phyloP scores from a whole-genome alignment of 1,140 invertebrate genomes.

The Saccostrea cuccullata region DNA sequence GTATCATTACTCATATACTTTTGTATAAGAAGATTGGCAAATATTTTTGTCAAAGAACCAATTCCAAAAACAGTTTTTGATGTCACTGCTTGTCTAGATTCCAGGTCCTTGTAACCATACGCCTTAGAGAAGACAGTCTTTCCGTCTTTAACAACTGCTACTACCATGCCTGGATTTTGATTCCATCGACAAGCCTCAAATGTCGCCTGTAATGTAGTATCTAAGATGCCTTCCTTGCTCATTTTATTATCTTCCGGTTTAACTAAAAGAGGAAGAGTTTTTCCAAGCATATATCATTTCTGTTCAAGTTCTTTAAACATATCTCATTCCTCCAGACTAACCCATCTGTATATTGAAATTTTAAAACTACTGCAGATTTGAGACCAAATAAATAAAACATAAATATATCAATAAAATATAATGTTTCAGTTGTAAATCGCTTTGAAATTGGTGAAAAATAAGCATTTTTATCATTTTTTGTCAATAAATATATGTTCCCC shows the following conservation, averaged over 20 bases:
- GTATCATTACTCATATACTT: slow-evolving; percentile 11
- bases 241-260: not conserved
- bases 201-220: not conserved
- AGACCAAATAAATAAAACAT: no score
- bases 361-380: no score
- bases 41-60: slow-evolving; percentile 62
- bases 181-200: not conserved
- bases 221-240: not conserved
- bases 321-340: no score
- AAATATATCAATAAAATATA: no score
- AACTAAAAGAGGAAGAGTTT: not conserved
- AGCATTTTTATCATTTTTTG: no score
- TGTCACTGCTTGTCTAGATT: slow-evolving; percentile 46
- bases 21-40: slow-evolving; percentile 55
- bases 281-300: no score
- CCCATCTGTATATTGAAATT: no score
- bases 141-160: slow-evolving; percentile 62
- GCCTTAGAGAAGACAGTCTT: slow-evolving; percentile 54
- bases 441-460: no score
- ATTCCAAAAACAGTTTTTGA: slow-evolving; percentile 60
- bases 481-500: no score
- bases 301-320: no score
- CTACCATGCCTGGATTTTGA: slow-evolving; percentile 51
- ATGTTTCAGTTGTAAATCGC: no score
- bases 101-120: slow-evolving; percentile 57